phyloP scores from a whole-genome alignment of 2,888 invertebrate species.

The Notocelia uddmanniana region DNA sequence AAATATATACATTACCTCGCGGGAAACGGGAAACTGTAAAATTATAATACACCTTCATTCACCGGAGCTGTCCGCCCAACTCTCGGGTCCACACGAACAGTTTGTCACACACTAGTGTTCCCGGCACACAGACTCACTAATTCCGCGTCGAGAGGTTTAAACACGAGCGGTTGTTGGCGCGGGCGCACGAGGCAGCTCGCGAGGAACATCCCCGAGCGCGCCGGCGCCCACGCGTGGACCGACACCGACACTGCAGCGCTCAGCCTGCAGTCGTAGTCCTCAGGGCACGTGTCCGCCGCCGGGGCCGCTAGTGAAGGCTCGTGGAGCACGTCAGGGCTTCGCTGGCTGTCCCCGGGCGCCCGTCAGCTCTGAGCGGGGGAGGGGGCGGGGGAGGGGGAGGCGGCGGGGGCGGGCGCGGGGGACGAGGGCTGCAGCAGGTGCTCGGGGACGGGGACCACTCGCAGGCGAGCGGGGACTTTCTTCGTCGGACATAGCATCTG shows the following conservation, averaged over 20 bases:
- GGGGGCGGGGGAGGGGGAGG: background rate
- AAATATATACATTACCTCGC: slow-evolving; percentile 16
- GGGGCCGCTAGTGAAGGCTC: background rate
- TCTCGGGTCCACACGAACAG: background rate
- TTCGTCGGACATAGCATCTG: slow-evolving; percentile 87
- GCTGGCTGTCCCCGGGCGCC: too few species aligned
- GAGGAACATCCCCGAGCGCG: too few species aligned
- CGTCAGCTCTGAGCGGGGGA: background rate
- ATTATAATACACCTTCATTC: background rate
- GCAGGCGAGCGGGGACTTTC: slow-evolving; percentile 91
- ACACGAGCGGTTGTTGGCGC: too few species aligned
- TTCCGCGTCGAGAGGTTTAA: too few species aligned
- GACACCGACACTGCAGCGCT: too few species aligned
- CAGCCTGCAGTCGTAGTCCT: too few species aligned
- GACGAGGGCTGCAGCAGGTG: slow-evolving; percentile 85
- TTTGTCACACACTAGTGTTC: too few species aligned
- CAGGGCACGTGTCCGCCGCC: background rate
- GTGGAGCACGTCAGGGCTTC: too few species aligned
- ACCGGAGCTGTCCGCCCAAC: background rate
- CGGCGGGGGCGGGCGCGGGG: slow-evolving; percentile 44
- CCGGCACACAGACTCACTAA: too few species aligned
- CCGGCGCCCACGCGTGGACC: too few species aligned
- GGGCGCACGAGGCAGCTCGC: too few species aligned
- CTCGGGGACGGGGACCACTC: slow-evolving; percentile 92
- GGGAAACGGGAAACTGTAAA: background rate